Evolutionary conservation across 2,888 invertebrate species (phyloP).

Genomic region (Unio delphinus): DNA sequence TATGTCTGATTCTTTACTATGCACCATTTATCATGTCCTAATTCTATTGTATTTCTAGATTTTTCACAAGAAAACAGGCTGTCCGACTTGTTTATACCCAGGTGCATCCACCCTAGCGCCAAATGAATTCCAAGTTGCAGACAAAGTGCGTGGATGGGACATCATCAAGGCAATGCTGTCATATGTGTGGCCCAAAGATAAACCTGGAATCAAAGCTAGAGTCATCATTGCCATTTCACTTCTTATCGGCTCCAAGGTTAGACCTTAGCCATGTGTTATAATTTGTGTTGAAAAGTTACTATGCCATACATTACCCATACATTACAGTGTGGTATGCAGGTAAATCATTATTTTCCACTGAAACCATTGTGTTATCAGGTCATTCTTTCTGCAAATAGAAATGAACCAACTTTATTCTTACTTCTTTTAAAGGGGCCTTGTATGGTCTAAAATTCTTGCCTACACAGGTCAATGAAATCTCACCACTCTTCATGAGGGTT

Average conservation of each 20-base stretch:
- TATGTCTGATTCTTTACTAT: too few species aligned
- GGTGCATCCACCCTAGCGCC: slow-evolving; percentile 80
- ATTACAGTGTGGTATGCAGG: too few species aligned
- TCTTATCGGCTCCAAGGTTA: slow-evolving; percentile 73
- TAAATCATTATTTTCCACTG: too few species aligned
- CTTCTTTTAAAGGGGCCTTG: too few species aligned
- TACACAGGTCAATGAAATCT: too few species aligned
- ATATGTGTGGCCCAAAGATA: slow-evolving; percentile 97
- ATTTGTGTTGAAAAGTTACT: too few species aligned
- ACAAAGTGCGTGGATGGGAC: slow-evolving; percentile 77
- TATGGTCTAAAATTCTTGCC: too few species aligned
- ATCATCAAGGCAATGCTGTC: slow-evolving; percentile 91
- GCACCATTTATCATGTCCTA: not conserved
- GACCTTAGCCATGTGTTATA: not conserved
- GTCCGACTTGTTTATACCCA: slow-evolving; percentile 91
- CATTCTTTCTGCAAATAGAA: too few species aligned
- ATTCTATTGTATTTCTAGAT: slow-evolving; percentile 2
- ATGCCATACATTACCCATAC: too few species aligned
- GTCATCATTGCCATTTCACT: slow-evolving; percentile 83
- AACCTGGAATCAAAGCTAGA: slow-evolving; percentile 81
- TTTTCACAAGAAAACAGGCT: not conserved
- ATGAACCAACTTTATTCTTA: too few species aligned
- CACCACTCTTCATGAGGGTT: too few species aligned
- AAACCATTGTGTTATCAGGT: too few species aligned
- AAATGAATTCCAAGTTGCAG: slow-evolving; percentile 50